Conservation (phyloP, 2,888 invertebrate species). For the Physocephala rufipes region DNA sequence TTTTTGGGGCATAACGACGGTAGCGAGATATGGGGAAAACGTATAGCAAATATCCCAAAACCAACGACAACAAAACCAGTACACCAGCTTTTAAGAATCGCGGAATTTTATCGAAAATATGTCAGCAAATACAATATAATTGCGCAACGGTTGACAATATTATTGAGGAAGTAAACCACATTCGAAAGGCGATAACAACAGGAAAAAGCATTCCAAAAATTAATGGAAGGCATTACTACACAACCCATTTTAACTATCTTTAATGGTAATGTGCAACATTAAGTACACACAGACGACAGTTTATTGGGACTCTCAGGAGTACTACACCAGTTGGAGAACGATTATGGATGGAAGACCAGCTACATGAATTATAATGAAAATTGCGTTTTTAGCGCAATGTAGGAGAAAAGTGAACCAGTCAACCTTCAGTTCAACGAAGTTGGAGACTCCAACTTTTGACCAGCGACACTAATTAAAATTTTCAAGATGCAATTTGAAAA, state of each 20-base stretch:
- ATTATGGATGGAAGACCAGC: no score
- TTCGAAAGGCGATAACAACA: conserved; percentile 9
- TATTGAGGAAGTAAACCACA: conserved; percentile 27
- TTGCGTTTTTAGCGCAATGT: neutral
- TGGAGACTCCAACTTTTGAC: neutral
- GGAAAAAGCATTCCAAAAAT: neutral
- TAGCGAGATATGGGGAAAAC: conserved; percentile 31
- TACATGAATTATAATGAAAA: no score
- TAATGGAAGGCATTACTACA: conserved; percentile 27
- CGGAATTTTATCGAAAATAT: conserved; percentile 41
- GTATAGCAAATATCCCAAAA: conserved; percentile 34
- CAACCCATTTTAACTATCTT: conserved; percentile 30
- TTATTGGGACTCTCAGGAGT: neutral
- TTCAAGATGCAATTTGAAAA: no score
- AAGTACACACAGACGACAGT: conserved; percentile 12
- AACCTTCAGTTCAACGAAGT: neutral
- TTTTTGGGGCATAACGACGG: conserved; percentile 36
- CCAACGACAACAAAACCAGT: conserved; percentile 33
- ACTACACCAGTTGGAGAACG: neutral
- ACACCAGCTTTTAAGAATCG: conserved; percentile 34
- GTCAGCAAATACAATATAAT: conserved; percentile 36
- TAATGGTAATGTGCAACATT: conserved; percentile 12
- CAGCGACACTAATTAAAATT: no score
- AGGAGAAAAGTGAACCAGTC: neutral
- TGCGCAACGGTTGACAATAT: conserved; percentile 35